Percentiles rank a stretch among this genome's conserved stretches.
Conservation (phyloP, 2,888 invertebrate species). For the Dynastes tityus region DNA sequence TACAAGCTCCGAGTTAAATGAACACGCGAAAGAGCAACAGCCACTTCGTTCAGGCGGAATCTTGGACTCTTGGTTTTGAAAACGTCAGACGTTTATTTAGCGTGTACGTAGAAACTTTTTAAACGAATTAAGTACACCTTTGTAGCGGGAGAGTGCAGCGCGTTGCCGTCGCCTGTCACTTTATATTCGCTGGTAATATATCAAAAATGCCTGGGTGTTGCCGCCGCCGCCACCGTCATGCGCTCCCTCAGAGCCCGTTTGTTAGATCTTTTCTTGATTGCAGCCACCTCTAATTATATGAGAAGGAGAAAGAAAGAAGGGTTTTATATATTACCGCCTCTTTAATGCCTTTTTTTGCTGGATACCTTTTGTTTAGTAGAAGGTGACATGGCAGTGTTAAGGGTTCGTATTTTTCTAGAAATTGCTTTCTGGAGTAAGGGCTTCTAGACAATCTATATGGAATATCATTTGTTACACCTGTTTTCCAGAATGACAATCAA, state of each 20-base stretch:
- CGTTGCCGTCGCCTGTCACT: constrained; percentile 14
- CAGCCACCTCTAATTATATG: constrained; percentile 12
- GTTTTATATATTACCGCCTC: no score
- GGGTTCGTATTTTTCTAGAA: no score
- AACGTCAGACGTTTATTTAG: constrained; percentile 3
- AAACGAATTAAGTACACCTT: constrained; percentile 23
- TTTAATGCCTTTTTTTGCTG: no score
- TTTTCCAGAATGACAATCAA: no score
- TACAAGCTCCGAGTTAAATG: background rate
- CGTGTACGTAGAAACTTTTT: background rate
- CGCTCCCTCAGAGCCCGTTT: no score
- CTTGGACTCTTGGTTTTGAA: background rate
- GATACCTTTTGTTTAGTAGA: no score
- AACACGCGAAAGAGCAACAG: background rate
- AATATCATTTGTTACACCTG: no score
- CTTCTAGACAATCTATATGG: no score
- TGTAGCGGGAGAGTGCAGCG: background rate
- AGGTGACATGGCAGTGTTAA: no score
- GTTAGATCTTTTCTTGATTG: constrained; percentile 15
- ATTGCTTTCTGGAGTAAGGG: no score
- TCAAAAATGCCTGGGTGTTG: constrained; percentile 8
- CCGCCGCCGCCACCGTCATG: background rate
- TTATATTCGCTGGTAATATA: constrained; percentile 19
- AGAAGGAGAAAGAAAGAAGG: background rate
- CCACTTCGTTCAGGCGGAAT: background rate